Evolutionary conservation across 2,113 vertebrate genomes (phyloP).

Genomic region (Plecotus auritus): DNA sequence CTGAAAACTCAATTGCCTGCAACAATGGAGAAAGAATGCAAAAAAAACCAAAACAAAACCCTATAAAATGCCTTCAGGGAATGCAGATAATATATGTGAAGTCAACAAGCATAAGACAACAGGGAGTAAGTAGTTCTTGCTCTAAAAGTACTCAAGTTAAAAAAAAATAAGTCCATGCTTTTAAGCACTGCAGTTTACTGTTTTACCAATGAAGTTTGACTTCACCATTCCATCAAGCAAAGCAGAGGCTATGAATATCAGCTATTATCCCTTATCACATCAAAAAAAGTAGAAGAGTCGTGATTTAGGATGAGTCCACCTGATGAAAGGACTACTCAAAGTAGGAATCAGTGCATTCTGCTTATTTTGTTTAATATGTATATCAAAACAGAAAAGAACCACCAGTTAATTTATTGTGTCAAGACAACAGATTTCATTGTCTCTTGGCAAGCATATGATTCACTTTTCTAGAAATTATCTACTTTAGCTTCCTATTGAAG

Average conservation of each 20-base stretch:
- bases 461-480: constrained; percentile 4
- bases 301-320: not conserved
- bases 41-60: not conserved
- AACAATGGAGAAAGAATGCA: not conserved
- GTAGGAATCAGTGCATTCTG: not conserved
- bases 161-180: not conserved
- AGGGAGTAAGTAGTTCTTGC: not conserved
- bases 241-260: not conserved
- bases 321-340: not conserved
- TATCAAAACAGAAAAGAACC: not conserved
- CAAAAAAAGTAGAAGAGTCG: not conserved
- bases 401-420: not conserved
- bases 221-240: not conserved
- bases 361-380: not conserved
- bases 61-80: not conserved
- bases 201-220: not conserved
- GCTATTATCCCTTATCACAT: not conserved
- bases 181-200: not conserved
- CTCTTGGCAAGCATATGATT: not conserved
- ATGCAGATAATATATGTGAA: not conserved
- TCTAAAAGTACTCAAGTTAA: not conserved
- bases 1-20: not conserved
- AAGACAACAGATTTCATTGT: not conserved
- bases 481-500: not conserved
- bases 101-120: not conserved